Percentiles rank a stretch among this genome's conserved stretches.
Conservation (phyloP, 2,113 vertebrate genomes). For the Monarcha castaneiventris region DNA sequence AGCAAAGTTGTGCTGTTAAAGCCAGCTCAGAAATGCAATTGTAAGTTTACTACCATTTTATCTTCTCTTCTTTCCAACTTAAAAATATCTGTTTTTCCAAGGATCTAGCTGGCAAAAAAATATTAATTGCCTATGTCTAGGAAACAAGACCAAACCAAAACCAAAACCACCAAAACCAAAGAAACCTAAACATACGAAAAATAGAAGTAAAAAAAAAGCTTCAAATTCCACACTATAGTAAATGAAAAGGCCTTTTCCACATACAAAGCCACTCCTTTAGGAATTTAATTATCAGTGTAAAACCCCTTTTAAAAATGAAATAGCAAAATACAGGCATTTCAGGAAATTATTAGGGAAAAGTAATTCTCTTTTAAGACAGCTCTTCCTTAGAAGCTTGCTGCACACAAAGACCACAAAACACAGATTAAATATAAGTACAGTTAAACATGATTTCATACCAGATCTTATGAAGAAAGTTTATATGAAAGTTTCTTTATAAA, state of each 20-base stretch:
- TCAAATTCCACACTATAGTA: neutral
- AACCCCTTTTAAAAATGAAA: neutral
- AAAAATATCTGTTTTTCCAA: neutral
- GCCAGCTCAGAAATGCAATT: neutral
- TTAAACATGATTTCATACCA: neutral
- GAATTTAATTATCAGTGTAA: neutral
- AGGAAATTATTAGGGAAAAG: neutral
- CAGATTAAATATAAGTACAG: neutral
- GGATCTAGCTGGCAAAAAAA: neutral
- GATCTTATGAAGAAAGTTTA: neutral
- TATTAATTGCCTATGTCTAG: rapidly evolving
- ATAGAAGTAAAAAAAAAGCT: neutral
- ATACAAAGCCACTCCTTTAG: neutral
- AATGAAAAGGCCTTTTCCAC: neutral
- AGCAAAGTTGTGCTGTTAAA: constrained; percentile 15
- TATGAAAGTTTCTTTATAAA: neutral
- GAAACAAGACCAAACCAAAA: neutral
- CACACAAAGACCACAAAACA: neutral
- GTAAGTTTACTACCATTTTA: neutral
- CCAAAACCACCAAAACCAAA: neutral
- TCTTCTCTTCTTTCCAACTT: neutral
- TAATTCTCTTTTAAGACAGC: neutral
- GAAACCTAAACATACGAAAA: neutral
- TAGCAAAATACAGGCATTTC: neutral
- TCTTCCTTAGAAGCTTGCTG: neutral